Evolutionary conservation across 2,797 vertebrate species (phyloP).

Genomic region (Danionella dracula): DNA sequence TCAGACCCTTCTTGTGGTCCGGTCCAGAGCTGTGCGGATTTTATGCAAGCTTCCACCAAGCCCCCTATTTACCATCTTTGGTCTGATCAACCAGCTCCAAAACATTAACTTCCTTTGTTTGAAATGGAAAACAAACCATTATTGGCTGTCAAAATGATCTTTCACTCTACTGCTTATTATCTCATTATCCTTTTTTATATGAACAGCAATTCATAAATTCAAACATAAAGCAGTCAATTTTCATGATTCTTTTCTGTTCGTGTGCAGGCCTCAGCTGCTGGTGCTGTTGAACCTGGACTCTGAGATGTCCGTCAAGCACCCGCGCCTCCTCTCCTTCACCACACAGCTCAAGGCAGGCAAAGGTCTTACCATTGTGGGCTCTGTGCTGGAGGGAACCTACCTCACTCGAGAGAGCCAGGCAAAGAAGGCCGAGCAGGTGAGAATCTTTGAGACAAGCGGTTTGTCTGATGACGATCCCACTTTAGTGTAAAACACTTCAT

Average conservation of each 20-base stretch:
- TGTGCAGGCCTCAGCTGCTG: slow-evolving; percentile 81
- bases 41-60: no score
- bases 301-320: slow-evolving; percentile 80
- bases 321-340: slow-evolving; percentile 85
- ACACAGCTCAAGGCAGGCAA: slow-evolving; percentile 92
- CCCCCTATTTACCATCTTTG: no score
- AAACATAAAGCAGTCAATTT: no score
- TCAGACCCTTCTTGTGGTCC: no score
- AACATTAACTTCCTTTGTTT: no score
- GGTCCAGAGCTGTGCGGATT: no score
- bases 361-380: slow-evolving; percentile 90
- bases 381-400: slow-evolving; percentile 85
- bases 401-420: slow-evolving; percentile 80
- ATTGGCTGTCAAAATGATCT: no score
- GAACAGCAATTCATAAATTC: no score
- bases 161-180: no score
- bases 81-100: no score
- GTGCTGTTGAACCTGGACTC: slow-evolving; percentile 84
- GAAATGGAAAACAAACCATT: no score
- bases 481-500: not conserved
- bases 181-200: no score
- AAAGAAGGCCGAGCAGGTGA: slow-evolving; percentile 84
- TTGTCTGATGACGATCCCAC: not conserved
- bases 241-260: not conserved
- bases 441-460: not conserved